Evolutionary conservation across 1,140 invertebrate species (phyloP).

Genomic region (Dendroctonus valens): DNA sequence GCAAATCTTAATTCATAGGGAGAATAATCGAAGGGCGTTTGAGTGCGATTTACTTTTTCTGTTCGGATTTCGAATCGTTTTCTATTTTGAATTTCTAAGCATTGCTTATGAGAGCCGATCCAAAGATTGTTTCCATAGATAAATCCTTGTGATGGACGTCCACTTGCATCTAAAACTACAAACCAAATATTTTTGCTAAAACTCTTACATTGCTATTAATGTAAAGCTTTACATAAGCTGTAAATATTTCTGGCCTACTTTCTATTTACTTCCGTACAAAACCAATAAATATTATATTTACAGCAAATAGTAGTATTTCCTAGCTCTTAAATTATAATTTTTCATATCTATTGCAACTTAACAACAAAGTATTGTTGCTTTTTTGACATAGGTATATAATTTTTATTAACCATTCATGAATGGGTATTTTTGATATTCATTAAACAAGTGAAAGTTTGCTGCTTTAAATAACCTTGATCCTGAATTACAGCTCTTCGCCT

Average conservation of each 20-base stretch:
- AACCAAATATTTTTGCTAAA: slow-evolving; percentile 8
- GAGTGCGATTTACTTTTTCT: slow-evolving; percentile 32
- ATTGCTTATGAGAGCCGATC: slow-evolving; percentile 52
- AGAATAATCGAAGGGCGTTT: slow-evolving; percentile 50
- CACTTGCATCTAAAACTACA: slow-evolving; percentile 55
- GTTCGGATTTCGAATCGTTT: slow-evolving; percentile 38
- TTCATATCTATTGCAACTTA: not conserved
- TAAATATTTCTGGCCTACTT: slow-evolving; percentile 7
- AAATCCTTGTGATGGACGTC: slow-evolving; percentile 50
- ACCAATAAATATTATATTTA: not conserved
- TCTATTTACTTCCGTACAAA: not conserved
- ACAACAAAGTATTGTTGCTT: too few species aligned
- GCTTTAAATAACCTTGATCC: too few species aligned
- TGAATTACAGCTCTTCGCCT: too few species aligned
- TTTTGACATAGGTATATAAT: too few species aligned
- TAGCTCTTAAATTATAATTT: not conserved
- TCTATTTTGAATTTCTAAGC: slow-evolving; percentile 44
- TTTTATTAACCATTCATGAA: too few species aligned
- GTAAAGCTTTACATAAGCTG: slow-evolving; percentile 4
- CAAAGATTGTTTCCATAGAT: slow-evolving; percentile 55
- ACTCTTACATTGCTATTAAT: slow-evolving; percentile 6
- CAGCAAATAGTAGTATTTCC: not conserved
- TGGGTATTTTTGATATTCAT: too few species aligned
- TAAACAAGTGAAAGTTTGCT: too few species aligned
- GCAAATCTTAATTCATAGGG: slow-evolving; percentile 51